A percentile compares a stretch with the other conserved stretches of the same genome.
Conservation (phyloP, 2,113 vertebrate species). For the Mus pahari region DNA sequence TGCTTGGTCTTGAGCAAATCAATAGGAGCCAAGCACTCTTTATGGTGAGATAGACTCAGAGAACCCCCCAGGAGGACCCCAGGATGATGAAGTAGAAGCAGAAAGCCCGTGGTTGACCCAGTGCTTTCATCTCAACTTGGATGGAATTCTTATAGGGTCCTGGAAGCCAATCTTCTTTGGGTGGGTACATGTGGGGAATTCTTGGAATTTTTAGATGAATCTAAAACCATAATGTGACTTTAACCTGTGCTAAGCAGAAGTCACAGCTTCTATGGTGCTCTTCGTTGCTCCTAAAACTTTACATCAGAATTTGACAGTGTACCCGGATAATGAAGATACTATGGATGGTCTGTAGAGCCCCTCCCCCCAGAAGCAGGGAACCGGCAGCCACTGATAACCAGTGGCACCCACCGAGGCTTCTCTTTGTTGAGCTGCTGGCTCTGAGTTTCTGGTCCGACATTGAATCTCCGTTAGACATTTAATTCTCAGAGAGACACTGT, state of each 20-base stretch:
- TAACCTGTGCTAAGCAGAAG: neutral
- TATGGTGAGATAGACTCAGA: neutral
- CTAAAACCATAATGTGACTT: neutral
- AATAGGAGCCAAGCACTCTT: neutral
- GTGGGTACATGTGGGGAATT: neutral
- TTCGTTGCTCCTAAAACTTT: neutral
- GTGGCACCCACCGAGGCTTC: neutral
- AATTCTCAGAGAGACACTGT: neutral
- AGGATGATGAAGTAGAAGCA: neutral
- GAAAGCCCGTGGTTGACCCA: neutral
- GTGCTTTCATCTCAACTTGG: neutral
- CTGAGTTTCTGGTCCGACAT: neutral
- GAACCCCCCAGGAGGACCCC: too few species aligned
- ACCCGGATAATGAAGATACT: neutral
- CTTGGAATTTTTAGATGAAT: slow-evolving; percentile 4
- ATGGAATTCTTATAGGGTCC: neutral
- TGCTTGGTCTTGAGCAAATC: neutral
- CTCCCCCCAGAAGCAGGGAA: neutral
- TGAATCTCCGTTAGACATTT: neutral
- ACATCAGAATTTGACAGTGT: neutral
- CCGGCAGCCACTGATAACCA: neutral
- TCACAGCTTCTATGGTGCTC: neutral
- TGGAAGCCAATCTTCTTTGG: neutral
- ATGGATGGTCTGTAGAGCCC: too few species aligned
- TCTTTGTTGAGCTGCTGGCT: neutral